Conservation (phyloP, 2,113 vertebrate species). For the Macrotis lagotis region DNA sequence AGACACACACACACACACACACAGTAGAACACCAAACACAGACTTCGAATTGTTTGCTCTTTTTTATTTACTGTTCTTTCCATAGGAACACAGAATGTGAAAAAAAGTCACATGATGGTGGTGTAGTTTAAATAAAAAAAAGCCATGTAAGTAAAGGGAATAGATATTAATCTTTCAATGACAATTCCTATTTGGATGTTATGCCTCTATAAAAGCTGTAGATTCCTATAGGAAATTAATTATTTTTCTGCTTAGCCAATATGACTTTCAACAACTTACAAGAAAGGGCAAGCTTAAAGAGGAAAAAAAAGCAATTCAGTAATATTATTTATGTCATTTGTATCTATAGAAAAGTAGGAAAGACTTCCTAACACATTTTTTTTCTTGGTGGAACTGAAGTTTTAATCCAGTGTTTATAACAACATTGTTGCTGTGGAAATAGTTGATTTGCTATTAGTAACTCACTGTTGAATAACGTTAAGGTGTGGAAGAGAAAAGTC, state of each 20-base stretch:
- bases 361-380: constrained; percentile 25
- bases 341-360: not conserved
- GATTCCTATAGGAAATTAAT: not conserved
- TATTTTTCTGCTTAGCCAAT: not conserved
- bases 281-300: constrained; percentile 30
- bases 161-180: not conserved
- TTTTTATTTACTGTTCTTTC: constrained; percentile 83
- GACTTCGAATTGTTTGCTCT: constrained; percentile 83
- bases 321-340: not conserved
- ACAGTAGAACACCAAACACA: constrained; percentile 61
- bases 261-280: not conserved
- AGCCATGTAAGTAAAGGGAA: constrained; percentile 18
- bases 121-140: constrained; percentile 40
- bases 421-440: constrained; percentile 74
- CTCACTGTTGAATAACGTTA: constrained; percentile 51
- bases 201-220: not conserved
- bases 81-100: constrained; percentile 65
- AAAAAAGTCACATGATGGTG: constrained; percentile 78
- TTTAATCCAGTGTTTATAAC: constrained; percentile 56
- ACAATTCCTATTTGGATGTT: not conserved
- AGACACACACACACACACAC: not conserved
- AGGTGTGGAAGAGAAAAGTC: constrained; percentile 58
- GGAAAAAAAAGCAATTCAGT: not conserved
- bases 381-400: constrained; percentile 26
- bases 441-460: constrained; percentile 37